Evolutionary conservation across 2,888 invertebrate species (phyloP).

Genomic region (Pemphredon lugubris): DNA sequence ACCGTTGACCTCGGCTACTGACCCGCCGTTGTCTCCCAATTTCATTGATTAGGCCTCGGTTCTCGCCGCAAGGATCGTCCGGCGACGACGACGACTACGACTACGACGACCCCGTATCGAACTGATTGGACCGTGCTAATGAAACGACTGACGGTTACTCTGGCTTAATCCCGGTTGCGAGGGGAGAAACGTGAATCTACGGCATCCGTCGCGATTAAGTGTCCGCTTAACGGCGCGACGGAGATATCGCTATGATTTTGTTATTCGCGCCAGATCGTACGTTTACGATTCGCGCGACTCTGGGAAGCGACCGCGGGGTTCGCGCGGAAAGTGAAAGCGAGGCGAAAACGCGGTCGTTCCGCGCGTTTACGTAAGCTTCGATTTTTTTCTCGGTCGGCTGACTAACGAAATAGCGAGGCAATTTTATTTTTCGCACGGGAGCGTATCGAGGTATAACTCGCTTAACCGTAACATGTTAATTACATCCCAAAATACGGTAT

Average conservation of each 20-base stretch:
- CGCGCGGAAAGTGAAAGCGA: no score
- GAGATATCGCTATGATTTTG: not conserved
- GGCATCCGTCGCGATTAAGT: slow-evolving; percentile 35
- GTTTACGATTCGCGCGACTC: no score
- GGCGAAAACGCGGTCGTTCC: no score
- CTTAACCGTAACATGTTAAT: not conserved
- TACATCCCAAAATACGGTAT: no score
- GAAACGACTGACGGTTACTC: slow-evolving; percentile 75
- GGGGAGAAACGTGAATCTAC: slow-evolving; percentile 44
- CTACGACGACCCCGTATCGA: slow-evolving; percentile 61
- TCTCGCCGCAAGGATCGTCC: slow-evolving; percentile 66
- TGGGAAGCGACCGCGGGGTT: no score
- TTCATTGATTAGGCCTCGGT: slow-evolving; percentile 78
- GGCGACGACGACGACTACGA: no score
- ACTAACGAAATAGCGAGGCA: no score
- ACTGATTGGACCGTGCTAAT: slow-evolving; percentile 79
- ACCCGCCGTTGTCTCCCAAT: slow-evolving; percentile 79
- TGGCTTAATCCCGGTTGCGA: slow-evolving; percentile 73
- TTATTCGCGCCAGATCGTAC: not conserved
- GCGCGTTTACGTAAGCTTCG: no score
- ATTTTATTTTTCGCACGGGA: no score
- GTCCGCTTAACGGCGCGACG: slow-evolving; percentile 15
- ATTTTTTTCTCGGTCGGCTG: no score
- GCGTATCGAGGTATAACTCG: no score
- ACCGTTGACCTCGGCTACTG: slow-evolving; percentile 67